Evolutionary conservation across 2,888 invertebrate species (phyloP), one percentile per base, ranked within the genome.

Genomic region (Drosophila austrosaltans): DNA sequence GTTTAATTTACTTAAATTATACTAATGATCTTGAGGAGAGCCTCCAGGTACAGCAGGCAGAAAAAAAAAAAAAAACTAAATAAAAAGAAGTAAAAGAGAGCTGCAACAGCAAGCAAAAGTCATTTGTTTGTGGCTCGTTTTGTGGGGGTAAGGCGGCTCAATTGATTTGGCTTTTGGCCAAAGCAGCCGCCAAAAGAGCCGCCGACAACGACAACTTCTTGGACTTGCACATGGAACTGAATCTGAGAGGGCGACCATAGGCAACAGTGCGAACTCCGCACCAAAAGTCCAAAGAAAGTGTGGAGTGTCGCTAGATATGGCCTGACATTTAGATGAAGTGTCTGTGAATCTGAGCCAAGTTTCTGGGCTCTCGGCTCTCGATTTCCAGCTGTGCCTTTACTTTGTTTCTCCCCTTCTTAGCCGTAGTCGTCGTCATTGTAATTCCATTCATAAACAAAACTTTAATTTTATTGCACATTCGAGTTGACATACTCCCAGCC

Each of bases 241-340:
- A 54, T 28, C 58, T 40, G 16, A 22, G 61, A 20, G 48, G 32
- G 48, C 20, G 22, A 22, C 48, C 42, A 36, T 25, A n/a, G 42
- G 72, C 62, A 16, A 16, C 66, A 59, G 72, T 67, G 72, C 69
- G 69, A 64, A 48, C 64, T 66, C 56, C 54, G 67, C 48, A 48
- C 48, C 25, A 48, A 48, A 48, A 25, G 48, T 48, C 22, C 48
- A 48, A 48, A 25, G 57, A 81, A 70, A 74, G 69, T 76, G 77
- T 77, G 78, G 87, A 89, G 77, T 86, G 89, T 89, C 85, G 87
- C 89, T 83, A 89, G 89, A 89, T 90, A 89, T 91, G 89, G 86
- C 86, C 87, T 91, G 91, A 90, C 91, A 91, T 91, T 91, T 90
- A 91, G 90, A 91, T 91, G 91, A 91, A 91, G 91, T 91, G 90